These are phyloP conservation scores for Machimus atricapillus DNA, from an alignment of 2,888 invertebrate genomes.

Conservation along the genomic window DNA sequence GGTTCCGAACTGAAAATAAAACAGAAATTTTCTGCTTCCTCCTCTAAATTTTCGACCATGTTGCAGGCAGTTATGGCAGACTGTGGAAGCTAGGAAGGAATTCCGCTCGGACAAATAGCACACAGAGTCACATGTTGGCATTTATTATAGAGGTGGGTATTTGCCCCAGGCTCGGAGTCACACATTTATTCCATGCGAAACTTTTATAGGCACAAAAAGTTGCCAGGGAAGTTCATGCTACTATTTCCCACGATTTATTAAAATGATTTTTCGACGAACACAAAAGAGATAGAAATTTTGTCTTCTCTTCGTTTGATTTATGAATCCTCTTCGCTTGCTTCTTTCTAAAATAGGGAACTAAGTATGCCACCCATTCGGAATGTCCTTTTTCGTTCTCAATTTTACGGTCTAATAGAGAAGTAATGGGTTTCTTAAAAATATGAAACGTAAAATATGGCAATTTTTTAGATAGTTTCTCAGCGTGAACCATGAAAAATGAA, in stretches of 20 bases:
- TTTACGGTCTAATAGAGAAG: slow-evolving; percentile 40
- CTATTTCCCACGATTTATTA: slow-evolving; percentile 39
- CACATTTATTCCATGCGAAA: slow-evolving; percentile 23
- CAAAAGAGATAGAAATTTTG: slow-evolving; percentile 25
- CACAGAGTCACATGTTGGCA: slow-evolving; percentile 32
- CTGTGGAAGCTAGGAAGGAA: slow-evolving; percentile 35
- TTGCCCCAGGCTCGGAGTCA: slow-evolving; percentile 20
- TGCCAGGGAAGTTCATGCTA: slow-evolving; percentile 30
- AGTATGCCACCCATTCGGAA: neutral
- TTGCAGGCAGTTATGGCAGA: slow-evolving; percentile 34
- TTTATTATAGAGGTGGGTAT: slow-evolving; percentile 37
- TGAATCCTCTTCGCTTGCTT: neutral
- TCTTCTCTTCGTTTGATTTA: slow-evolving; percentile 23
- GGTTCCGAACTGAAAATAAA: slow-evolving; percentile 26
- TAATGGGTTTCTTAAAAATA: slow-evolving; percentile 38
- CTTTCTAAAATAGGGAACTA: slow-evolving; percentile 13
- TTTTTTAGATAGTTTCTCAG: slow-evolving; percentile 29
- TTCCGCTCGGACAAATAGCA: slow-evolving; percentile 40
- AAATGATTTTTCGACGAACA: slow-evolving; percentile 38
- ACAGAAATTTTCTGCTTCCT: slow-evolving; percentile 27
- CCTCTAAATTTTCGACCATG: slow-evolving; percentile 34
- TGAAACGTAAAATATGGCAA: slow-evolving; percentile 31
- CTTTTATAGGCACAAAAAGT: slow-evolving; percentile 35
- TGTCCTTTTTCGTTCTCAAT: slow-evolving; percentile 32
- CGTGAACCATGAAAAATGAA: slow-evolving; percentile 11